Evolutionary conservation across 2,113 vertebrate species (phyloP).

Genomic region (Anoura caudifer): DNA sequence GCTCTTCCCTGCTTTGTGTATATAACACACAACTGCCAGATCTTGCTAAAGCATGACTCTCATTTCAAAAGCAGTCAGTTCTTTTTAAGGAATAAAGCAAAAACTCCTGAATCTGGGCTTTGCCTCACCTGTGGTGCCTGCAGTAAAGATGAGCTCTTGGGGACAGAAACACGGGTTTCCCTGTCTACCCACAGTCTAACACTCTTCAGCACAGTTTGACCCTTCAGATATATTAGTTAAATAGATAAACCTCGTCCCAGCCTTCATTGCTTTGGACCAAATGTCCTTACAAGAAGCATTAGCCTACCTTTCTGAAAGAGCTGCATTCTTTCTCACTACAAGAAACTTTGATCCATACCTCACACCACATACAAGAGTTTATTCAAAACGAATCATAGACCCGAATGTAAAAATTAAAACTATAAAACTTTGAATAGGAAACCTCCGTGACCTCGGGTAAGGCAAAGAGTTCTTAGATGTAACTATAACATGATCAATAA

Average conservation of each 20-base stretch:
- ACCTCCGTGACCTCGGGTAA: background rate
- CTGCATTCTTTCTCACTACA: background rate
- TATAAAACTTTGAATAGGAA: constrained; percentile 26
- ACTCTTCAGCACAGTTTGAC: background rate
- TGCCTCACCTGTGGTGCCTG: background rate
- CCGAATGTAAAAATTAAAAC: background rate
- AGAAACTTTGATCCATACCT: background rate
- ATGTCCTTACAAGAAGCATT: background rate
- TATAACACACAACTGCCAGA: background rate
- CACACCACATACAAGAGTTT: background rate
- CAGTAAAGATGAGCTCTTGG: background rate
- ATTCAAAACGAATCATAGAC: background rate
- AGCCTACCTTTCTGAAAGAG: background rate
- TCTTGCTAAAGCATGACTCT: background rate
- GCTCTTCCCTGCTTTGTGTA: background rate
- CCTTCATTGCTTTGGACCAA: background rate
- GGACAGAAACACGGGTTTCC: background rate
- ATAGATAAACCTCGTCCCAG: background rate
- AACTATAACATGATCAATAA: background rate
- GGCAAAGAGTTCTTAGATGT: background rate
- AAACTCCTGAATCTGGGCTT: background rate
- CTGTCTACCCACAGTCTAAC: background rate
- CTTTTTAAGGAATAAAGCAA: background rate
- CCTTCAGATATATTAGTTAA: background rate
- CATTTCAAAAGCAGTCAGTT: background rate